A percentile compares a stretch with the other conserved stretches of the same genome.
Conservation (phyloP, 2,888 invertebrate genomes). For the Chydorus sphaericus region DNA sequence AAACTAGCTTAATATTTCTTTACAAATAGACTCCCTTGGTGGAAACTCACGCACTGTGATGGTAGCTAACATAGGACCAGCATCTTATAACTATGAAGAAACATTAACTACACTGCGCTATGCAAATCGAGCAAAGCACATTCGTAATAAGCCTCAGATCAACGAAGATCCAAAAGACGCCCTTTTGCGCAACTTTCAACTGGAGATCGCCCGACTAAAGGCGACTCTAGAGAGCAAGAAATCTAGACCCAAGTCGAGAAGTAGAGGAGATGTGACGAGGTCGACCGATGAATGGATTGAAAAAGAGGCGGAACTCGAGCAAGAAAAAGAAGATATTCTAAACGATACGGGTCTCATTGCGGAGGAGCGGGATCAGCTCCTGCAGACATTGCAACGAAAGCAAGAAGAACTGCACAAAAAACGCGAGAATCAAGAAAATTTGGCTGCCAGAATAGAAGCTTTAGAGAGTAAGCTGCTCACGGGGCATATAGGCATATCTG, state of each 20-base stretch:
- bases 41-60: conserved; percentile 98
- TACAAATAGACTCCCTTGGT: conserved; percentile 67
- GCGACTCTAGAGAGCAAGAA: conserved; percentile 9
- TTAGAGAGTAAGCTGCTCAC: conserved; percentile 88
- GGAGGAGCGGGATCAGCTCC: conserved; percentile 22
- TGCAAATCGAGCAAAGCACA: conserved; percentile 93
- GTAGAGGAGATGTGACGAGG: conserved; percentile 16
- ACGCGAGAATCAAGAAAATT: conserved; percentile 41
- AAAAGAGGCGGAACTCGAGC: conserved; percentile 14
- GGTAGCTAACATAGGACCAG: conserved; percentile 98
- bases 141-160: conserved; percentile 94
- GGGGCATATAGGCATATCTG: conserved; percentile 50
- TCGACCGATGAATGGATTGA: conserved; percentile 15
- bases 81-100: conserved; percentile 95
- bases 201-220: conserved; percentile 65
- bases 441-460: conserved; percentile 61
- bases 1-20: not conserved
- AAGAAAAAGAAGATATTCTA: conserved; percentile 16
- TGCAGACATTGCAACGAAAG: conserved; percentile 29
- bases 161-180: conserved; percentile 99
- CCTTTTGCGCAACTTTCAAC: conserved; percentile 83
- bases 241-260: conserved; percentile 17
- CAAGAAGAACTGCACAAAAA: conserved; percentile 30
- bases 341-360: conserved; percentile 14
- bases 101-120: conserved; percentile 90